Conservation (phyloP, 2,888 invertebrate genomes). For the Acrocyrtus sp. region DNA sequence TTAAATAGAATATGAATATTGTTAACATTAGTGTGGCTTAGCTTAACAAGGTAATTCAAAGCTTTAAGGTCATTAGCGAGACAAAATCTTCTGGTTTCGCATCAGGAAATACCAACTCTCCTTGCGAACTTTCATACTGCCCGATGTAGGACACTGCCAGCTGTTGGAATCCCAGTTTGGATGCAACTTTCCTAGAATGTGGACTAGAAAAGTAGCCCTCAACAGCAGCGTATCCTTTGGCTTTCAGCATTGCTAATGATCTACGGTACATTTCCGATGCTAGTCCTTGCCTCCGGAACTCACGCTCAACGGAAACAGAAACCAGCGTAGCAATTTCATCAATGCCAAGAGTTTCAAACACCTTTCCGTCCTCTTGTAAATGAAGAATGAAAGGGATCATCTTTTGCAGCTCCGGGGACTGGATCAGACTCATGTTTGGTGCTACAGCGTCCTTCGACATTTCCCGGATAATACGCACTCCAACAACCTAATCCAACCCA, state of each 20-base stretch:
- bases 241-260: slow-evolving; percentile 44
- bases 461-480: slow-evolving; percentile 49
- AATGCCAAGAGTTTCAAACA: slow-evolving; percentile 45
- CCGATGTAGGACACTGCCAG: slow-evolving; percentile 42
- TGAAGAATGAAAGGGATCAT: slow-evolving; percentile 51
- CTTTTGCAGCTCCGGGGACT: slow-evolving; percentile 46
- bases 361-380: slow-evolving; percentile 48
- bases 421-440: slow-evolving; percentile 51
- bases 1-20: no score
- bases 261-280: slow-evolving; percentile 55
- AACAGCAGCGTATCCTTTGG: slow-evolving; percentile 50
- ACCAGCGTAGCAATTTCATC: slow-evolving; percentile 53
- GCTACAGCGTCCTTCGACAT: slow-evolving; percentile 49
- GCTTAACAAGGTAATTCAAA: slow-evolving; percentile 26
- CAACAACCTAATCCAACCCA: slow-evolving; percentile 49
- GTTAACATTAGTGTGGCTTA: no score
- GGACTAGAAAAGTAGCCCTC: slow-evolving; percentile 55
- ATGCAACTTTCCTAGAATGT: slow-evolving; percentile 37
- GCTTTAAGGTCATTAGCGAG: slow-evolving; percentile 41
- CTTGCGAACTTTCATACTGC: slow-evolving; percentile 49
- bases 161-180: slow-evolving; percentile 53
- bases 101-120: slow-evolving; percentile 47
- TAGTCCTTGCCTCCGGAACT: slow-evolving; percentile 52
- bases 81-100: slow-evolving; percentile 51
- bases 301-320: slow-evolving; percentile 48